Evolutionary conservation across 2,888 invertebrate genomes (phyloP).

Genomic region (Hololepta plana): DNA sequence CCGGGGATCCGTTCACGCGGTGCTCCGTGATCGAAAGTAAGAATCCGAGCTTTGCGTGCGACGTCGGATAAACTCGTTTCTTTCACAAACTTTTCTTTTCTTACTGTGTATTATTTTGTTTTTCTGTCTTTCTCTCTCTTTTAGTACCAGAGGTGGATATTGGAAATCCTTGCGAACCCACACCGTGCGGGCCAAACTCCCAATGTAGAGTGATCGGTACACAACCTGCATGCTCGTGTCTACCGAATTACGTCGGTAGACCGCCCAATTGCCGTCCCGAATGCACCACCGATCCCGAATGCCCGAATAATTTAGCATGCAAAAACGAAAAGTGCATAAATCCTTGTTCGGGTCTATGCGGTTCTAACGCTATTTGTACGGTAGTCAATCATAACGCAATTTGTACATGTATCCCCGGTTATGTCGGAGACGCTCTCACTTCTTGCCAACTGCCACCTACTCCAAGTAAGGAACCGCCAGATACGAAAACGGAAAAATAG

Average conservation of each 20-base stretch:
- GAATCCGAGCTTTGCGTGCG: no score
- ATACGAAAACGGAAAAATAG: conserved; percentile 1
- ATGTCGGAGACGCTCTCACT: conserved; percentile 55
- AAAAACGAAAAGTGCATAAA: conserved; percentile 64
- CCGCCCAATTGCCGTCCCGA: conserved; percentile 73
- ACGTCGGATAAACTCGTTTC: no score
- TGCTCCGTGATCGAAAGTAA: conserved; percentile 26
- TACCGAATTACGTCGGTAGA: conserved; percentile 60
- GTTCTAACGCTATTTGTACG: conserved; percentile 60
- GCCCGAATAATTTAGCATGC: conserved; percentile 65
- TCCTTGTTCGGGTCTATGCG: conserved; percentile 65
- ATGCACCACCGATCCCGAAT: conserved; percentile 64
- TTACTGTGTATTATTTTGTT: conserved; percentile 14
- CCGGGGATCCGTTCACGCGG: conserved; percentile 52
- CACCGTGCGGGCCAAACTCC: conserved; percentile 45
- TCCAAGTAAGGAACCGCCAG: conserved; percentile 22
- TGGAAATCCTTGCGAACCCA: conserved; percentile 41
- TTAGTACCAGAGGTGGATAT: conserved; percentile 29
- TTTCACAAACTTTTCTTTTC: no score
- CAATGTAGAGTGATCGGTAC: conserved; percentile 59
- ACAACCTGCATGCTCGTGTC: conserved; percentile 65
- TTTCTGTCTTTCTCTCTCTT: conserved; percentile 14
- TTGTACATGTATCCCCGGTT: conserved; percentile 68
- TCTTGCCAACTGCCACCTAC: conserved; percentile 30
- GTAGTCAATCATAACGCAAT: conserved; percentile 70